Percentiles rank a stretch among this genome's conserved stretches.
phyloP scores from a whole-genome alignment of 2,797 vertebrate species.

The Cyclura pinguis region DNA sequence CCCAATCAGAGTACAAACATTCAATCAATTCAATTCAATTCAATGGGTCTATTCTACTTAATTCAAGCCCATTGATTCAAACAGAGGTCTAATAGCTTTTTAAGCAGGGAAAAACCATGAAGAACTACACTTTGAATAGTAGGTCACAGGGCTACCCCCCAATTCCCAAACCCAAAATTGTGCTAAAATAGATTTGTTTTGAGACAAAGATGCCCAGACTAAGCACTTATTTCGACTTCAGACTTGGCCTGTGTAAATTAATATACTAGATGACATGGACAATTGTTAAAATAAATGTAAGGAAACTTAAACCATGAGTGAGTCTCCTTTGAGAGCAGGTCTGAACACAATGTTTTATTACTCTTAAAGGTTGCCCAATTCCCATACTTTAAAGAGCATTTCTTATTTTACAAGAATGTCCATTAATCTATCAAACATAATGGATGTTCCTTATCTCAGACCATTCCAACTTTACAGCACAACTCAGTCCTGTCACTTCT shows the following conservation, averaged over 20 bases:
- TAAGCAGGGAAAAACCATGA: background rate
- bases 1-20: no score
- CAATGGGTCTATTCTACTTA: no score
- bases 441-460: constrained; percentile 17
- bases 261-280: background rate
- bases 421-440: constrained; percentile 41
- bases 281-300: constrained; percentile 15
- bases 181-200: background rate
- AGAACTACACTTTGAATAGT: no score
- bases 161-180: no score
- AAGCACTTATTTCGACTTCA: background rate
- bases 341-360: constrained; percentile 23
- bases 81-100: background rate
- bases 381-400: constrained; percentile 31
- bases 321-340: constrained; percentile 16
- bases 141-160: no score
- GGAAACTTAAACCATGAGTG: constrained; percentile 3
- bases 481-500: constrained; percentile 21
- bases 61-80: background rate
- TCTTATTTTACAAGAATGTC: constrained; percentile 27
- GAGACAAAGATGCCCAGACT: background rate
- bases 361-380: constrained; percentile 25
- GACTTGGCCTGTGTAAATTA: background rate
- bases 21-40: no score
- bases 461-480: constrained; percentile 13